Base-by-base conservation (phyloP, 2,113 vertebrate genomes). In the Istiophorus platypterus region DNA sequence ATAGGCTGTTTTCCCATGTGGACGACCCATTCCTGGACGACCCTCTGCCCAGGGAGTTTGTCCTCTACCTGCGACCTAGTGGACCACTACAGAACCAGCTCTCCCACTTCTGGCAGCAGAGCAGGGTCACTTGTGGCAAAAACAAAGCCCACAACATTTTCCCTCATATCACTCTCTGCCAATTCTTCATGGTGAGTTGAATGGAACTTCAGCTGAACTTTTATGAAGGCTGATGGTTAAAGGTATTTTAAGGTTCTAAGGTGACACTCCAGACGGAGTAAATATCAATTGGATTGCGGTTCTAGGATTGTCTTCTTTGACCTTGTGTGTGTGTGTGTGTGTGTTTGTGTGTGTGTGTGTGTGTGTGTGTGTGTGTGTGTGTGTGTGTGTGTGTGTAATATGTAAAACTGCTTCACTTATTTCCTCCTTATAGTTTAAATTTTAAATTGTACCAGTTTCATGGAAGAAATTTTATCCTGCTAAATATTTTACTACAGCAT, bases 91-190 rank as follows among this genome's bases (percentile, higher is more conserved):
- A 97, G 0, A 97, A 98, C 93, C 98, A 99, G 93, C 96, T 99
- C 0, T 97, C 96, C 0, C 97, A 99, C 77, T 99, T 98, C 93
- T 99, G 98, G 98, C 97, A 98, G 76, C 97, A 99, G 93, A 98
- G 97, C 0, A 97, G 98, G 76, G 93, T 96, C 93, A 94, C 96
- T 52, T 99, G 98, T 5, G 98, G 98, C 82, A 99, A 98, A 92
- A 99, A 99, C 95, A 98, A 98, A 81, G 98, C 98, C 0, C 98
- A 99, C 93, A 99, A 98, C 92, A 98, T 99, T 88, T 99, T 99
- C 90, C 98, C 98, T 2, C 98, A 99, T 83, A 97, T 99, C 90
- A 99, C 98, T 1, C 98, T 99, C 26, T 99, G 98, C 94, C 98
- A 99, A 95, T 99, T 99, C 95, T 99, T 99, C 66, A 98, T 99